Evolutionary conservation across 2,888 invertebrate species (phyloP), one percentile per base, ranked within the genome.

Genomic region (Neocrepidodera transversa): DNA sequence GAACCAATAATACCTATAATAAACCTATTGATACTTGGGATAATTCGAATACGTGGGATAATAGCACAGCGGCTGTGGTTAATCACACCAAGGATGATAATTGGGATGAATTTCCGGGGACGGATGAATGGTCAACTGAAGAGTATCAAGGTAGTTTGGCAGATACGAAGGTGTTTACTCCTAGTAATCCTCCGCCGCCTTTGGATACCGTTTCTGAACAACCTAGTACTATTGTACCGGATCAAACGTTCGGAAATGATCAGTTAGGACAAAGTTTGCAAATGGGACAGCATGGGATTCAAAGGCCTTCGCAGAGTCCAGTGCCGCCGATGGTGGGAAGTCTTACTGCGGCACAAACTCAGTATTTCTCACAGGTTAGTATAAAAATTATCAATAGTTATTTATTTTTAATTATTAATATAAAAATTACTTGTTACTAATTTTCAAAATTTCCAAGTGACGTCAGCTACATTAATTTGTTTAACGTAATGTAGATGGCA

Each of bases 101-200:
- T 26, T 94, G 91, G 93, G 93, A 92, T 81, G 80, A 80, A 43
- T 78, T 77, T 63, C 79, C 77, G 0, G 76, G 75, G n/a, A 68
- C 81, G 26, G 84, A 83, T 67, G 84, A 84, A 62, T 88, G 88
- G 87, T 86, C 76, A 83, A 76, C 79, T 74, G 95, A 96, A 80
- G 96, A 96, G 78, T 97, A 96, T 85, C 93, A 94, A 35, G 96
- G 96, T 52, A 95, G 94, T 69, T 84, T 96, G 62, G 91, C 93
- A 65, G 96, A 97, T 78, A 94, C 93, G 45, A 96, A 96, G 84
- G 95, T 97, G 58, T 93, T 93, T 76, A 92, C 92, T 36, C 88
- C 92, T 8, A 89, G 89, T 72, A 82, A 81, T 49, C 76, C 74
- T 49, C 71, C 79, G 14, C 76, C 79, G 36, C 30, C 65, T 47